These are phyloP conservation scores for Oriolus oriolus DNA, from an alignment of 2,113 vertebrate genomes.

Conservation along the genomic window DNA sequence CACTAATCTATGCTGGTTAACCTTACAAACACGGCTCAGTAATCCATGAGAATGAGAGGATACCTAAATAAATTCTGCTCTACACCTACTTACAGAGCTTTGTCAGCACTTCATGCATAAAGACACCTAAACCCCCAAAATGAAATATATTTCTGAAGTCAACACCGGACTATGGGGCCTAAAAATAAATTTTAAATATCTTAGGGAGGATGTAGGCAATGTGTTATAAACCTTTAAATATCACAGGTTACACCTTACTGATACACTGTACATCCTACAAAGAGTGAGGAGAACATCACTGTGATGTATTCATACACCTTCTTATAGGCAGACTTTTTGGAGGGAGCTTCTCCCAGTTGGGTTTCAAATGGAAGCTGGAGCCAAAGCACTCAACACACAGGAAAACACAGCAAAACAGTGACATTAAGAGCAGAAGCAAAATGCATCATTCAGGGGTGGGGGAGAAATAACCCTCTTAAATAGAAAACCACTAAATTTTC, in stretches of 20 bases:
- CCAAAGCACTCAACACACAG: slow-evolving; percentile 51
- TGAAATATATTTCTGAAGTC: not conserved
- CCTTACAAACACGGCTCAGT: fast-evolving
- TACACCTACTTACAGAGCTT: not conserved
- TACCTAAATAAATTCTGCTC: not conserved
- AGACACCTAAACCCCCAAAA: not conserved
- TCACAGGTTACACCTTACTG: not conserved
- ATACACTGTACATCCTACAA: not conserved
- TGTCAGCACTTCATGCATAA: not conserved
- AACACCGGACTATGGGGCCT: not conserved
- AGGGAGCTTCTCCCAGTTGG: slow-evolving; percentile 19
- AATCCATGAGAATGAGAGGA: not conserved
- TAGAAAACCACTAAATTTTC: slow-evolving; percentile 56
- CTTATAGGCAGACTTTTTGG: not conserved
- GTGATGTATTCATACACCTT: not conserved
- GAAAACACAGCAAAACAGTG: slow-evolving; percentile 62
- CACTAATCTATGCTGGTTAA: not conserved
- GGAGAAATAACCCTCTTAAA: slow-evolving; percentile 48
- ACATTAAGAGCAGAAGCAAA: slow-evolving; percentile 53
- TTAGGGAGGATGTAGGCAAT: not conserved
- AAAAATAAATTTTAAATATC: not conserved
- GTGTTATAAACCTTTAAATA: not conserved
- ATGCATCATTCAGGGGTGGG: slow-evolving; percentile 29
- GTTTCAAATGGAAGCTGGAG: slow-evolving; percentile 48
- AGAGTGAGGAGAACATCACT: not conserved